These are phyloP conservation scores for Archips crataeganus DNA, from an alignment of 2,888 invertebrate genomes.

Conservation along the genomic window DNA sequence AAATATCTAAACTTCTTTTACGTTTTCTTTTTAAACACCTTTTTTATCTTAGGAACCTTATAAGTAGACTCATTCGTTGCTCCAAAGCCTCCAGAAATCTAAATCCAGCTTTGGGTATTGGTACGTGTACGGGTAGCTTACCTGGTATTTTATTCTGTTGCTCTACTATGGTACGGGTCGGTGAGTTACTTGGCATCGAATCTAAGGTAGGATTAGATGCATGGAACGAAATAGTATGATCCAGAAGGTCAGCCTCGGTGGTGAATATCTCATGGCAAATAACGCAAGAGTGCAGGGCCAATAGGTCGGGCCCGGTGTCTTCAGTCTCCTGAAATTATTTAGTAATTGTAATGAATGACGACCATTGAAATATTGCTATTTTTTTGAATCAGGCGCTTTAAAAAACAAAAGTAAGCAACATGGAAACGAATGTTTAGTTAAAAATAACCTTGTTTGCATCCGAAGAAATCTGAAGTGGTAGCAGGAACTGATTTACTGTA, in stretches of 20 bases:
- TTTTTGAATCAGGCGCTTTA: conserved; percentile 26
- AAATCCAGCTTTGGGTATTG: no score
- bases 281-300: conserved; percentile 76
- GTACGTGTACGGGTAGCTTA: not conserved
- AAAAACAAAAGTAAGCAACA: not conserved
- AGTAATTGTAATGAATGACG: not conserved
- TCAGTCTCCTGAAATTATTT: conserved; percentile 58
- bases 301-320: conserved; percentile 64
- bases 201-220: conserved; percentile 58
- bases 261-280: conserved; percentile 80
- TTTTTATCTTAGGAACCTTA: no score
- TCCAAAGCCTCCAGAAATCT: no score
- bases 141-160: conserved; percentile 44
- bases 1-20: no score
- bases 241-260: conserved; percentile 73
- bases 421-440: not conserved
- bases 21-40: no score
- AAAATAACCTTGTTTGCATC: conserved; percentile 57
- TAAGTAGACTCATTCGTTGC: no score
- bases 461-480: conserved; percentile 65
- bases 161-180: conserved; percentile 41
- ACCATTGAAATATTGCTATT: conserved; percentile 3
- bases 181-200: conserved; percentile 44
- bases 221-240: conserved; percentile 76
- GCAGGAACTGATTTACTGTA: conserved; percentile 76